A percentile compares a stretch with the other conserved stretches of the same genome.
Conservation (phyloP, 1,140 invertebrate species). For the Drosophila truncata region DNA sequence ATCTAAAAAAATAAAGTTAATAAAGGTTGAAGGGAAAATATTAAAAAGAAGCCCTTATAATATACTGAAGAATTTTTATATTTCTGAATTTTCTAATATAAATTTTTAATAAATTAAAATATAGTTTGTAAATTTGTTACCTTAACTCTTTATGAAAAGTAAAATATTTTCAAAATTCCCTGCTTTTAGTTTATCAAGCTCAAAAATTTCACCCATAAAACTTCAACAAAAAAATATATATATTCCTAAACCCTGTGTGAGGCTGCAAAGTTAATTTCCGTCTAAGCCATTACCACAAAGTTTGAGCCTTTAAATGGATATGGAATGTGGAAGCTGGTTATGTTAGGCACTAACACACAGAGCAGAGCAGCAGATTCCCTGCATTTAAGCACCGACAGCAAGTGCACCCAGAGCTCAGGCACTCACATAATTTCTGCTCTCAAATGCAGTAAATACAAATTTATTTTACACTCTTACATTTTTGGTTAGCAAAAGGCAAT, state of each 20-base stretch:
- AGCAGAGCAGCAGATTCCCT: conserved; percentile 16
- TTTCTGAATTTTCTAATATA: background rate
- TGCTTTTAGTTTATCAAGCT: background rate
- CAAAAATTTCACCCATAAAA: conserved; percentile 5
- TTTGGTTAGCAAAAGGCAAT: conserved; percentile 19
- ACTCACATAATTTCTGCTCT: conserved; percentile 45
- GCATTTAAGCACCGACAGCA: conserved; percentile 33
- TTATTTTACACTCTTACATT: conserved; percentile 49
- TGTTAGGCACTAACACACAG: conserved; percentile 7
- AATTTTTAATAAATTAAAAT: background rate
- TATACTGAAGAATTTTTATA: too few relatives aligned
- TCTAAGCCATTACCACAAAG: conserved; percentile 25
- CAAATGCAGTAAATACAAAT: conserved; percentile 55
- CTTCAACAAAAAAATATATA: background rate
- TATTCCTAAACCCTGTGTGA: conserved; percentile 7
- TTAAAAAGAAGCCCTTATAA: background rate
- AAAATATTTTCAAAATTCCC: background rate
- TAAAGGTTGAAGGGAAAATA: background rate
- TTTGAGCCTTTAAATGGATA: conserved; percentile 29
- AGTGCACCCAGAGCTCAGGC: conserved; percentile 22
- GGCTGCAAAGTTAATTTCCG: conserved; percentile 33
- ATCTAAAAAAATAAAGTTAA: background rate
- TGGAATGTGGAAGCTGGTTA: conserved; percentile 28
- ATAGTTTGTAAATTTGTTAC: background rate
- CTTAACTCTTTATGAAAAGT: background rate